Evolutionary conservation across 2,113 vertebrate species (phyloP), one percentile per base, ranked within the genome.

Genomic region (Sialia sialis): DNA sequence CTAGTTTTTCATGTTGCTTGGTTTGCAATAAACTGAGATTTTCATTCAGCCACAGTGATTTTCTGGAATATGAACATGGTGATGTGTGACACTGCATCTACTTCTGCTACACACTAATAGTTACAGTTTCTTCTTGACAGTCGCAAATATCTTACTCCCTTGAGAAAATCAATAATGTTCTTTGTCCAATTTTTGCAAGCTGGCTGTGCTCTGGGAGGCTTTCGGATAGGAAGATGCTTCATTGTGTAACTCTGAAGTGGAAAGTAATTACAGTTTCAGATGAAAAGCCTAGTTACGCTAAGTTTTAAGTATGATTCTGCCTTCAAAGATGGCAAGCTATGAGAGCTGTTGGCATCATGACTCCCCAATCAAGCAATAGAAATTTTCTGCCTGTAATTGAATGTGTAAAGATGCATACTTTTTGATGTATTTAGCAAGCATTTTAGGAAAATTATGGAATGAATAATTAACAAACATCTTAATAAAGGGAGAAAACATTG

Each of bases 221-320:
- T 60, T 93, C 93, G 76, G 72, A 27, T 80, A 63, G 86, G 66
- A 84, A 91, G 62, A 96, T 96, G 92, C 95, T 95, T 97, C 41
- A 48, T 95, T 92, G 82, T 96, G 38, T 95, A 66, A 62, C 84
- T 96, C 56, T 94, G 81, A 97, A 97, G 94, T 94, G 91, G 95
- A 91, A 96, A 94, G 84, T 96, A 97, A 94, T 97, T 97, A 94
- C 79, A 79, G 79, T 90, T 30, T 79, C 82, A 94, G 72, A 96
- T 92, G 85, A 92, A 97, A 95, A 95, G 92, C 86, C 84, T 95
- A 80, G 78, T 94, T 96, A 84, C 25, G 38, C 74, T 85, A 74
- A 94, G 84, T 96, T 92, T 95, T 96, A 96, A 97, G 89, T 93
- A 84, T 51, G 67, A 95, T 69, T 96, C 80, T 96, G 52, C 92